Evolutionary conservation across 2,888 invertebrate species (phyloP).

Genomic region (Cheiracanthium punctorium): DNA sequence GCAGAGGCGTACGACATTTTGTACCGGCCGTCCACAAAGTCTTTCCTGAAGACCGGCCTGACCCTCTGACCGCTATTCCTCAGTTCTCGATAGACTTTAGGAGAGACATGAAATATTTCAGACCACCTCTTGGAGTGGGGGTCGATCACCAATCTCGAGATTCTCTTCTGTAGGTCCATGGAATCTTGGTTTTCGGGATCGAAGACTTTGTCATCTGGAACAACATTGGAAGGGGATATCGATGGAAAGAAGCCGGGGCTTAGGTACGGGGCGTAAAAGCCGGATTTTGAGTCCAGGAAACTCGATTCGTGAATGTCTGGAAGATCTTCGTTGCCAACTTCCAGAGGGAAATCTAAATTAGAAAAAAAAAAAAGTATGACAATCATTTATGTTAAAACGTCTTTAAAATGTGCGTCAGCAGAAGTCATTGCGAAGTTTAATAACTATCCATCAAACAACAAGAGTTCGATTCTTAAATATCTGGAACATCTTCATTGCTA

Average conservation of each 20-base stretch:
- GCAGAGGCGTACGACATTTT: conserved; percentile 31
- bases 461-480: conserved; percentile 8
- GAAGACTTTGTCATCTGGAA: neutral
- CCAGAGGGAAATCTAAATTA: conserved; percentile 5
- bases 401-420: no score
- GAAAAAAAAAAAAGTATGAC: no score
- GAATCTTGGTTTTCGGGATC: conserved; percentile 21
- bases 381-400: no score
- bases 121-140: conserved; percentile 11
- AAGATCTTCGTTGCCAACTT: conserved; percentile 21
- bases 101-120: conserved; percentile 6
- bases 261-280: neutral
- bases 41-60: conserved; percentile 31
- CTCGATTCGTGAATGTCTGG: conserved; percentile 14
- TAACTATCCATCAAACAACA: no score
- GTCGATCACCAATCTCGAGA: conserved; percentile 20
- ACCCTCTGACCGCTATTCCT: conserved; percentile 21
- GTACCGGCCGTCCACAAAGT: conserved; percentile 17
- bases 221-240: neutral
- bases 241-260: conserved; percentile 14
- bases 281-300: neutral
- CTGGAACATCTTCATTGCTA: conserved; percentile 20
- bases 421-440: no score
- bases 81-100: conserved; percentile 14
- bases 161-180: conserved; percentile 40